A percentile compares a stretch with the other conserved stretches of the same genome.
Conservation (phyloP, 2,888 invertebrate species). For the Ophioninae sp. region DNA sequence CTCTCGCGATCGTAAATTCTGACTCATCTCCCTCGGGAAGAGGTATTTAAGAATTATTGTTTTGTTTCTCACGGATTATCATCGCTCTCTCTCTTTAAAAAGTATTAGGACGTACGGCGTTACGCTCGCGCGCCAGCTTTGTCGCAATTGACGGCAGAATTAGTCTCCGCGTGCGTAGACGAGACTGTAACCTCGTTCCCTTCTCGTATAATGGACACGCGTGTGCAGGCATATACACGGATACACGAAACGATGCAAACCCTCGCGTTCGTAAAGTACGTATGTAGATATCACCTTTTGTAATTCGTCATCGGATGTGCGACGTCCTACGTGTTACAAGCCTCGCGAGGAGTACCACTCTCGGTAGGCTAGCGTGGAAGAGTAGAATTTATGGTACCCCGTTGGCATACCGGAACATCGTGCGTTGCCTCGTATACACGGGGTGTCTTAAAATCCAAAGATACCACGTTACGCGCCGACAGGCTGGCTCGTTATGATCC, state of each 20-base stretch:
- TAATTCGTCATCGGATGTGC: conserved; percentile 62
- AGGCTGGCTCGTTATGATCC: no score
- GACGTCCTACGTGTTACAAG: conserved; percentile 58
- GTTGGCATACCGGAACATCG: conserved; percentile 58
- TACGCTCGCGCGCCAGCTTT: conserved; percentile 50
- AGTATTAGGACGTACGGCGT: conserved; percentile 51
- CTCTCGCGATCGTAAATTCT: conserved; percentile 15
- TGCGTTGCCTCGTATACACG: neutral
- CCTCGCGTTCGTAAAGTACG: neutral
- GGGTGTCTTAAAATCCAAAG: no score
- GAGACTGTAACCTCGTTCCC: conserved; percentile 59
- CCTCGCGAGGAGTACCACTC: conserved; percentile 40
- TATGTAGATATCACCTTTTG: conserved; percentile 62
- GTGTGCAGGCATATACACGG: neutral
- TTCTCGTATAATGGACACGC: conserved; percentile 3
- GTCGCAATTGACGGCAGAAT: conserved; percentile 58
- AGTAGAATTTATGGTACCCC: conserved; percentile 62
- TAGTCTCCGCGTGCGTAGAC: conserved; percentile 47
- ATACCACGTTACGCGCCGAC: no score
- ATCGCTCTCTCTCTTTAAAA: conserved; percentile 13
- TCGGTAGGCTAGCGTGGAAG: conserved; percentile 37
- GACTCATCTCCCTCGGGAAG: conserved; percentile 39
- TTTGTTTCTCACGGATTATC: conserved; percentile 46
- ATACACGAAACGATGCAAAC: neutral
- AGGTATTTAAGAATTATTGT: conserved; percentile 37